phyloP scores from a whole-genome alignment of 2,113 vertebrate genomes.

The Gnathonemus echidnorhynchus region DNA sequence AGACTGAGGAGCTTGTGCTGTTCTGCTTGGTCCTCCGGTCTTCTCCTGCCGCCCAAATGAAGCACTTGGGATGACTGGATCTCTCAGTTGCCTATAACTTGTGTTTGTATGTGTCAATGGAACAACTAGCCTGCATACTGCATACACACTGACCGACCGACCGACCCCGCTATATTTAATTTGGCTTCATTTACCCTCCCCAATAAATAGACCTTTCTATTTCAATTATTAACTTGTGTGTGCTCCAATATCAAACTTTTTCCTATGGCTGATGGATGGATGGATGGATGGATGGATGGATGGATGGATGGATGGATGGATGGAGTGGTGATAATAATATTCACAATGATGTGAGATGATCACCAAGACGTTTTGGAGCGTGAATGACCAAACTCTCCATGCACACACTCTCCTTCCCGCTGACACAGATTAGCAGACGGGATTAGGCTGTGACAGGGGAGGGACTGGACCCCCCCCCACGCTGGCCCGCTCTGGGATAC shows the following conservation, averaged over 20 bases:
- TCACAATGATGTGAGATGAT: not conserved
- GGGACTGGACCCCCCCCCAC: not conserved
- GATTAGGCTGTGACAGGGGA: not conserved
- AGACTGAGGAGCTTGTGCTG: not conserved
- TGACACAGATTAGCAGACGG: not conserved
- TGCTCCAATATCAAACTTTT: not conserved
- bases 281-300: not conserved
- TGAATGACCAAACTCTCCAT: not conserved
- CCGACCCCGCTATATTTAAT: not conserved
- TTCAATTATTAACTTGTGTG: not conserved
- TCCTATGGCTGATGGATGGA: not conserved
- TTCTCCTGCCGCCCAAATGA: not conserved
- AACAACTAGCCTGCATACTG: not conserved
- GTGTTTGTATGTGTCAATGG: not conserved
- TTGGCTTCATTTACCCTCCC: not conserved
- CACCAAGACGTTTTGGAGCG: not conserved
- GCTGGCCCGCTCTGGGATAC: not conserved
- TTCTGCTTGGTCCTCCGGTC: not conserved
- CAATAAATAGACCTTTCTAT: not conserved
- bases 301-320: not conserved
- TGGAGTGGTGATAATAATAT: not conserved
- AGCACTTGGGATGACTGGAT: not conserved
- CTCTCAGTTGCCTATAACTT: not conserved
- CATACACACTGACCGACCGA: not conserved
- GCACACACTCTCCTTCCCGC: not conserved